Evolutionary conservation across 1,140 invertebrate genomes (phyloP).

Genomic region (Ptiloglossa arizonensis): DNA sequence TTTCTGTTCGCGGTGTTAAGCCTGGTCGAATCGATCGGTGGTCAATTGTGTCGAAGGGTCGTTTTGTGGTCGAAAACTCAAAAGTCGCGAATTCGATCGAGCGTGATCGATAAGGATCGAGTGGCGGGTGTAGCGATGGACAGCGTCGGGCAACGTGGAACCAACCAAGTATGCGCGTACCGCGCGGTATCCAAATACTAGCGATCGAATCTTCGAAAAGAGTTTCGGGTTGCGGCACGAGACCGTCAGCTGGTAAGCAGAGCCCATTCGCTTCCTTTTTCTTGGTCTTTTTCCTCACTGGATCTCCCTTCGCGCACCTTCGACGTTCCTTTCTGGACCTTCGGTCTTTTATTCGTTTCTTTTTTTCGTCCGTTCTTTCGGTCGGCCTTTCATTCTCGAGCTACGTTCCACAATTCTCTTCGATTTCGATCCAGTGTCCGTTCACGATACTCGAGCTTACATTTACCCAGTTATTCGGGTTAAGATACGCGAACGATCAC

Average conservation of each 20-base stretch:
- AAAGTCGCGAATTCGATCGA: conserved; percentile 1
- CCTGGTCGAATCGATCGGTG: background rate
- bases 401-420: too few relatives aligned
- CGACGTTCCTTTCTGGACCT: background rate
- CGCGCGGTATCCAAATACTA: conserved; percentile 66
- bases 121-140: background rate
- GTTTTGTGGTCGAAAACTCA: too few relatives aligned
- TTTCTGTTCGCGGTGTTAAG: background rate
- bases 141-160: conserved; percentile 1
- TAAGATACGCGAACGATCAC: too few relatives aligned
- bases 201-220: conserved; percentile 67
- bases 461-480: too few relatives aligned
- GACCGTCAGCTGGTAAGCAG: conserved; percentile 75
- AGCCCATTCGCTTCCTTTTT: conserved; percentile 23
- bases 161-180: background rate
- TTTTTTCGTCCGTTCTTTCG: too few relatives aligned
- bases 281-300: conserved; percentile 1
- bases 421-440: too few relatives aligned
- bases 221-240: conserved; percentile 71
- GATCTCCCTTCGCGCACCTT: background rate
- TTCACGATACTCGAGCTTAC: background rate
- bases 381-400: background rate
- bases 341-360: background rate
- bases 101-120: conserved; percentile 24
- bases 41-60: background rate